These are phyloP conservation scores for Philhelius pedissequus DNA, from an alignment of 2,888 invertebrate genomes.

Conservation along the genomic window DNA sequence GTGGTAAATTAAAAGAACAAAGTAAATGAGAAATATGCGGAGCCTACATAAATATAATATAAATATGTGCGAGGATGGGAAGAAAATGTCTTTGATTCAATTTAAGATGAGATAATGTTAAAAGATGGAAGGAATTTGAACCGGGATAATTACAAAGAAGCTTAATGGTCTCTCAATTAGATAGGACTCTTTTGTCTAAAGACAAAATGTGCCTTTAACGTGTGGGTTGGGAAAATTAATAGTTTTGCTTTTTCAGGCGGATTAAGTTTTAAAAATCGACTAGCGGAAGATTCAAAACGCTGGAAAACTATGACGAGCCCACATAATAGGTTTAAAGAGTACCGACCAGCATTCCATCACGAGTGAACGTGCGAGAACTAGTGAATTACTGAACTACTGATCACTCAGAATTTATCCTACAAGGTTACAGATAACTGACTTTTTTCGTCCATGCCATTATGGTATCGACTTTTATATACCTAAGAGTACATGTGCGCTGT, in stretches of 20 bases:
- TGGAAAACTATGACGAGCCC: background rate
- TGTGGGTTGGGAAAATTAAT: background rate
- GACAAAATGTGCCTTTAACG: background rate
- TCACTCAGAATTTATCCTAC: too few species aligned
- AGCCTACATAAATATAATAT: background rate
- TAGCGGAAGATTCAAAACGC: background rate
- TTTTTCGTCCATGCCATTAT: too few species aligned
- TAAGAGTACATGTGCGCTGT: too few species aligned
- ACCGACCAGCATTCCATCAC: too few species aligned
- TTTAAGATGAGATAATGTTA: conserved; percentile 13
- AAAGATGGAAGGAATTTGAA: background rate
- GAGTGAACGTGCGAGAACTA: too few species aligned
- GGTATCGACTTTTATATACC: too few species aligned
- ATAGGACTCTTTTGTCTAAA: background rate
- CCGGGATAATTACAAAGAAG: conserved; percentile 27
- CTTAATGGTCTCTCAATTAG: conserved; percentile 35
- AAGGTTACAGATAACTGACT: too few species aligned
- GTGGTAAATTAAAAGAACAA: conserved; percentile 58
- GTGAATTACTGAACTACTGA: too few species aligned
- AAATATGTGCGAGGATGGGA: too few species aligned
- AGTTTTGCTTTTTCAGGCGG: background rate
- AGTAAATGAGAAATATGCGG: conserved; percentile 9
- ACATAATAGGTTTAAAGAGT: too few species aligned
- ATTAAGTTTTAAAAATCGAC: background rate
- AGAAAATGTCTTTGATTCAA: conserved; percentile 52